Conservation (phyloP, 2,797 vertebrate species). For the Decapterus maruadsi region DNA sequence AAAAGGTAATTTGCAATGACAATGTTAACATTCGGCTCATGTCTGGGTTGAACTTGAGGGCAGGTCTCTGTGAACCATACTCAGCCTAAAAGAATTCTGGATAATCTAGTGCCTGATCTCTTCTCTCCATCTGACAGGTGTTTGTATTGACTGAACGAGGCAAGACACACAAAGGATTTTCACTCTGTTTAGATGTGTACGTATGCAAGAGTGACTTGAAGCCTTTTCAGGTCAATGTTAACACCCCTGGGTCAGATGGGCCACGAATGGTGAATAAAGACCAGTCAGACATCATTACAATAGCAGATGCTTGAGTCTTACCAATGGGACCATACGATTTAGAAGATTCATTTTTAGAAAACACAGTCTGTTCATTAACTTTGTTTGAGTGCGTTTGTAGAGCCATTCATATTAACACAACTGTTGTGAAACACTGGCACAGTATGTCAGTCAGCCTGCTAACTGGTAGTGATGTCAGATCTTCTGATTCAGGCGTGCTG, state of each 20-base stretch:
- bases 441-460: slow-evolving; percentile 34
- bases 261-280: slow-evolving; percentile 4
- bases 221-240: slow-evolving; percentile 8
- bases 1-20: slow-evolving; percentile 16
- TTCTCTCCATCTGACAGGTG: slow-evolving; percentile 12
- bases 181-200: slow-evolving; percentile 17
- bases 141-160: slow-evolving; percentile 34
- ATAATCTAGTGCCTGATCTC: slow-evolving; percentile 41
- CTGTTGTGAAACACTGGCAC: slow-evolving; percentile 49
- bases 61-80: slow-evolving; percentile 34
- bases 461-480: slow-evolving; percentile 36
- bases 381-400: slow-evolving; percentile 25
- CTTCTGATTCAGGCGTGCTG: slow-evolving; percentile 27
- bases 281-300: slow-evolving; percentile 16
- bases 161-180: slow-evolving; percentile 6
- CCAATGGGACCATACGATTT: slow-evolving; percentile 33
- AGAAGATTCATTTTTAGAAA: slow-evolving; percentile 52
- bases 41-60: slow-evolving; percentile 37
- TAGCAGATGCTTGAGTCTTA: slow-evolving; percentile 39
- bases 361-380: slow-evolving; percentile 66
- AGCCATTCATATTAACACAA: slow-evolving; percentile 47
- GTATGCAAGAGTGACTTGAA: slow-evolving; percentile 1
- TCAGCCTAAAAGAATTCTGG: slow-evolving; percentile 34
- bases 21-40: slow-evolving; percentile 49
- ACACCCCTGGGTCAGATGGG: neutral